phyloP scores from a whole-genome alignment of 2,113 vertebrate genomes.

The Callorhinus ursinus region DNA sequence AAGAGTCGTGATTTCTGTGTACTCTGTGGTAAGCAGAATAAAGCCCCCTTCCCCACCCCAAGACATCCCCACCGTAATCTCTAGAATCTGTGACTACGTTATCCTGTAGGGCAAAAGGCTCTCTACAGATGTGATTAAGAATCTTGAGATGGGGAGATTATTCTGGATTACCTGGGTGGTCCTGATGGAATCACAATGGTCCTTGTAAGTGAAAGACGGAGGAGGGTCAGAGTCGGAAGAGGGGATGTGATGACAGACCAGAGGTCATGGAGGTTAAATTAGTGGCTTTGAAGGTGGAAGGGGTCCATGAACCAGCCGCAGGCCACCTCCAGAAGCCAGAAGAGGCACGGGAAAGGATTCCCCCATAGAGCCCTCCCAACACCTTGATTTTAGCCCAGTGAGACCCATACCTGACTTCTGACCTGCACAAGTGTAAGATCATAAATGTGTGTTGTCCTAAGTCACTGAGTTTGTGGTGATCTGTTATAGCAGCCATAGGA shows the following conservation, averaged over 20 bases:
- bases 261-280: neutral
- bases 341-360: neutral
- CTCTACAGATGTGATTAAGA: neutral
- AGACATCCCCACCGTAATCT: neutral
- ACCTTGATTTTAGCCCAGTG: neutral
- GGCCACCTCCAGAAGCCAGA: neutral
- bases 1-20: neutral
- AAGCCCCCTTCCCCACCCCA: rapidly evolving
- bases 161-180: neutral
- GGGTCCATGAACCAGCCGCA: rapidly evolving
- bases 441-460: neutral
- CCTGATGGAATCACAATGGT: no score
- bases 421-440: neutral
- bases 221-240: no score
- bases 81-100: neutral
- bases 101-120: neutral
- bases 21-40: neutral
- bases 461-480: neutral
- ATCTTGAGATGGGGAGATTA: neutral
- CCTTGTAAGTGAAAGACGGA: neutral
- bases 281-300: neutral
- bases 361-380: rapidly evolving
- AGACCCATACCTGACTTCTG: neutral
- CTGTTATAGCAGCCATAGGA: neutral
- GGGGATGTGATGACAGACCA: neutral